Percentiles rank a stretch among this genome's conserved stretches.
Evolutionary conservation across 2,113 vertebrate species (phyloP).

Genomic region (Clinocottus analis): DNA sequence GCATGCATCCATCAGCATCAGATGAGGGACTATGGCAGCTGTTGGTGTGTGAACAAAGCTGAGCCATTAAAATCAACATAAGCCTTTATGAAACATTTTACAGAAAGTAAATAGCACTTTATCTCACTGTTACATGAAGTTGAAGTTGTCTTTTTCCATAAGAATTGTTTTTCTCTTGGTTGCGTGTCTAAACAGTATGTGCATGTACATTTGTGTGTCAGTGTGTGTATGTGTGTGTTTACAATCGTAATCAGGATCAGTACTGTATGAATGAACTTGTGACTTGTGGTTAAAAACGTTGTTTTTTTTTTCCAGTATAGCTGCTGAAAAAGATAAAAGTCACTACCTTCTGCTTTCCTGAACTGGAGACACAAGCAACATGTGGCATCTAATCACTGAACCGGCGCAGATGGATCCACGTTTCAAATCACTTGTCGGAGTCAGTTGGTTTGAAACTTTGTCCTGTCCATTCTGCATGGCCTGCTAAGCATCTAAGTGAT

Average conservation of each 20-base stretch:
- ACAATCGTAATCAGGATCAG: slow-evolving; percentile 71
- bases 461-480: slow-evolving; percentile 53
- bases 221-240: slow-evolving; percentile 62
- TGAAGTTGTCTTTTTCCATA: slow-evolving; percentile 56
- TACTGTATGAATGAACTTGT: slow-evolving; percentile 49
- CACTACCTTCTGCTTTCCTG: slow-evolving; percentile 59
- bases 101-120: slow-evolving; percentile 72
- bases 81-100: slow-evolving; percentile 85
- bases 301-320: slow-evolving; percentile 59
- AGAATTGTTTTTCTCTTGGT: slow-evolving; percentile 15
- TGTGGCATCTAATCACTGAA: slow-evolving; percentile 65
- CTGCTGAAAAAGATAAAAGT: slow-evolving; percentile 70
- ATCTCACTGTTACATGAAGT: slow-evolving; percentile 62
- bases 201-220: slow-evolving; percentile 43
- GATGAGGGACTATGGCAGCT: slow-evolving; percentile 64
- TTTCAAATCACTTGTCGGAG: slow-evolving; percentile 57
- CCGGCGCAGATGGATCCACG: slow-evolving; percentile 52
- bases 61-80: slow-evolving; percentile 87
- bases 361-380: slow-evolving; percentile 67
- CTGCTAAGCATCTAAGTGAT: slow-evolving; percentile 66
- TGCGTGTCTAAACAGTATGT: slow-evolving; percentile 55
- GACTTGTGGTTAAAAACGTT: slow-evolving; percentile 52
- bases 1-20: slow-evolving; percentile 67
- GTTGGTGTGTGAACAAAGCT: slow-evolving; percentile 63
- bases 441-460: slow-evolving; percentile 55